Evolutionary conservation across 1,140 invertebrate species (phyloP).

Genomic region (Mamestra configurata): DNA sequence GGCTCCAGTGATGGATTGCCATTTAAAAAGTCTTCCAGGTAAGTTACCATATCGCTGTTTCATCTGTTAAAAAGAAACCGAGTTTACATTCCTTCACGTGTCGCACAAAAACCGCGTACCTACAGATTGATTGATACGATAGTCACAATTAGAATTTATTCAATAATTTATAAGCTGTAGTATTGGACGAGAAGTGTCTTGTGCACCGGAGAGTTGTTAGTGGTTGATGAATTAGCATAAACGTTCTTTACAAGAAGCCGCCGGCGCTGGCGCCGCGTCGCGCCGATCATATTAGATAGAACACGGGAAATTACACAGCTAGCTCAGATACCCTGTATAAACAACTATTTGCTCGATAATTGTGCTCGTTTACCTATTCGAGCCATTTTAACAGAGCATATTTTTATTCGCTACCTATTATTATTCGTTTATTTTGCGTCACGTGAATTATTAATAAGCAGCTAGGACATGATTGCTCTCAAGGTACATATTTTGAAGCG

Average conservation of each 20-base stretch:
- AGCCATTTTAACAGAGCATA: constrained; percentile 62
- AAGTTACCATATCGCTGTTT: constrained; percentile 8
- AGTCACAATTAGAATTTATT: constrained; percentile 79
- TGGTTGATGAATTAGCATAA: constrained; percentile 79
- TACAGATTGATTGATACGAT: constrained; percentile 76
- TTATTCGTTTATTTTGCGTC: constrained; percentile 50
- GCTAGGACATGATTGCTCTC: constrained; percentile 38
- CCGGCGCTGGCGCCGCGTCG: constrained; percentile 78
- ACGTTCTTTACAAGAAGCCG: constrained; percentile 78
- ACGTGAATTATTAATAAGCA: constrained; percentile 41
- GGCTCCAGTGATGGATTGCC: constrained; percentile 9
- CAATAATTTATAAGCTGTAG: constrained; percentile 82
- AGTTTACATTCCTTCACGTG: constrained; percentile 52
- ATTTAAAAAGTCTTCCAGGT: constrained; percentile 37
- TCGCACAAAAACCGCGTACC: constrained; percentile 59
- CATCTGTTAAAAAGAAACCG: constrained; percentile 34
- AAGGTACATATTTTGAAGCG: constrained; percentile 46
- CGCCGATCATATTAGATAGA: constrained; percentile 78
- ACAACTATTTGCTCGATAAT: constrained; percentile 81
- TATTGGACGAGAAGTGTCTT: constrained; percentile 70
- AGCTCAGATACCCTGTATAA: constrained; percentile 72
- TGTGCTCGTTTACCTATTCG: constrained; percentile 70
- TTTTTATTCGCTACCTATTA: constrained; percentile 54
- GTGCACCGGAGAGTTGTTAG: constrained; percentile 64
- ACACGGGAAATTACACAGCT: constrained; percentile 83